Percentiles rank a stretch among this genome's conserved stretches.
phyloP scores from a whole-genome alignment of 2,113 vertebrate genomes.

The Natator depressus region DNA sequence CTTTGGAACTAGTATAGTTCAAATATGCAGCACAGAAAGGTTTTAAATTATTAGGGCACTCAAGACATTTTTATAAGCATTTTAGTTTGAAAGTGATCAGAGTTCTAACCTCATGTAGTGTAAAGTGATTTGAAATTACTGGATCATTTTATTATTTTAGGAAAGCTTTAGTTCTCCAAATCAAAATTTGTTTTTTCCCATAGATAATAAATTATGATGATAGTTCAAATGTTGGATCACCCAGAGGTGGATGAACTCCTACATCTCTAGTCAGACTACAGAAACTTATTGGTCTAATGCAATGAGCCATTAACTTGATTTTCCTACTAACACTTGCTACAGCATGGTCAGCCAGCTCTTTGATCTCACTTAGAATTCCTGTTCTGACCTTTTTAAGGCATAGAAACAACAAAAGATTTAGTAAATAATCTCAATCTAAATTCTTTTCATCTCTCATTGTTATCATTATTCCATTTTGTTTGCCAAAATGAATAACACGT shows the following conservation, averaged over 20 bases:
- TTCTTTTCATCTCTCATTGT: not conserved
- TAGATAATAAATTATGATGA: not conserved
- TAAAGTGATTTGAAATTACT: constrained; percentile 18
- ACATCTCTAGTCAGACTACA: constrained; percentile 12
- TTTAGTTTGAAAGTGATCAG: not conserved
- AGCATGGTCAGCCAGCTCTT: not conserved
- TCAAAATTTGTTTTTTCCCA: not conserved
- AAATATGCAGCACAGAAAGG: not conserved
- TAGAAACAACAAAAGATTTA: not conserved
- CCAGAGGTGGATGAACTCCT: not conserved
- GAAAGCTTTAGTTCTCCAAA: not conserved
- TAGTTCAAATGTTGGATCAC: constrained; percentile 1
- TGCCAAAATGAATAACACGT: not conserved
- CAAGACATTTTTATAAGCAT: not conserved
- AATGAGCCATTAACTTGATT: constrained; percentile 27
- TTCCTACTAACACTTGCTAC: not conserved
- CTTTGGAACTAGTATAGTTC: not conserved
- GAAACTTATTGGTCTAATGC: not conserved
- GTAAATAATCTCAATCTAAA: not conserved
- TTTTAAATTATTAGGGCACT: not conserved
- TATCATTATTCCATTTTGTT: not conserved
- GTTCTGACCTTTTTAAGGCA: not conserved
- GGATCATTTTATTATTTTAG: not conserved
- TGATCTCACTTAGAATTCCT: not conserved
- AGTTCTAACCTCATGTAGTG: not conserved